A percentile compares a stretch with the other conserved stretches of the same genome.
Evolutionary conservation across 1,140 invertebrate species (phyloP).

Genomic region (Cylas formicarius): DNA sequence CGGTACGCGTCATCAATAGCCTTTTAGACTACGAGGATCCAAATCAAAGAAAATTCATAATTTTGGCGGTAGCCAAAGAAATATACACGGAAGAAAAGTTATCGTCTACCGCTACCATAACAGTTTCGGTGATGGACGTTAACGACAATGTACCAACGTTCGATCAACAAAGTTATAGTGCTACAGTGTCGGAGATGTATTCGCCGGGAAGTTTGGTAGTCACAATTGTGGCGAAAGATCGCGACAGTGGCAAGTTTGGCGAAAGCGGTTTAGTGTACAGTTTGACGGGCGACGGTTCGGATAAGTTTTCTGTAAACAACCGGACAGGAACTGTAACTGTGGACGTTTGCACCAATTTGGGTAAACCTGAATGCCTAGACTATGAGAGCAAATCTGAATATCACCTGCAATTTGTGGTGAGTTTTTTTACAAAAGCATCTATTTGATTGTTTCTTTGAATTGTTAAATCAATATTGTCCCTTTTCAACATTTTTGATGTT

Average conservation of each 20-base stretch:
- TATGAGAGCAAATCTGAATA: constrained; percentile 78
- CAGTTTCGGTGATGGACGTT: constrained; percentile 73
- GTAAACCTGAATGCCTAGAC: constrained; percentile 67
- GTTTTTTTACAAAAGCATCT: constrained; percentile 6
- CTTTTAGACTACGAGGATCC: constrained; percentile 85
- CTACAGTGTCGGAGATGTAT: constrained; percentile 65
- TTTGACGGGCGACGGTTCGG: constrained; percentile 73
- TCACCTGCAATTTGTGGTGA: constrained; percentile 77
- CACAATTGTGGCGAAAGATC: constrained; percentile 72
- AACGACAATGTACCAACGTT: constrained; percentile 87
- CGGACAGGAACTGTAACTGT: constrained; percentile 76
- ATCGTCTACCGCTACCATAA: constrained; percentile 81
- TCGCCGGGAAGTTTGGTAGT: constrained; percentile 61
- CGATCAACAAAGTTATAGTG: constrained; percentile 63
- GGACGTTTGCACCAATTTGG: constrained; percentile 62
- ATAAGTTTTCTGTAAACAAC: constrained; percentile 75
- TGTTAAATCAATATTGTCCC: not conserved
- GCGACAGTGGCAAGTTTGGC: constrained; percentile 70
- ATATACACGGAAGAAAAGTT: constrained; percentile 65
- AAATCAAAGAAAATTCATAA: constrained; percentile 84
- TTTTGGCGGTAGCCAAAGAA: constrained; percentile 79
- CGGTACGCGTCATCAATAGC: constrained; percentile 71
- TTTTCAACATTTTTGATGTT: too few species aligned
- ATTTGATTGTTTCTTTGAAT: constrained; percentile 1
- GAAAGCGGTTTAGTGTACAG: constrained; percentile 74